Conservation (phyloP, 2,797 vertebrate genomes). For the Pempheris klunzingeri region DNA sequence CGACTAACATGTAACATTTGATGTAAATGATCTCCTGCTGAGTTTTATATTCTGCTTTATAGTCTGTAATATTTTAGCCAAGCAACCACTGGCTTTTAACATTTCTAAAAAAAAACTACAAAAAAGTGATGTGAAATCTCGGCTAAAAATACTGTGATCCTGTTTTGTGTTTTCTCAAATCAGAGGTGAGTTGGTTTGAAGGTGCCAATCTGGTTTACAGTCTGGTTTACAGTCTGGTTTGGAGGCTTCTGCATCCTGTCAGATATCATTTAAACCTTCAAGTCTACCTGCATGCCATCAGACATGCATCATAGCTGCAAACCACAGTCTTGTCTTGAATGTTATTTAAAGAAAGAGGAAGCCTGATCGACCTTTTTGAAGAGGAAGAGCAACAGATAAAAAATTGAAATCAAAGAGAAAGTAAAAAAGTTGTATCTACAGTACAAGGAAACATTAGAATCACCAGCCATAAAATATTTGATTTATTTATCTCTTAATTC, state of each 20-base stretch:
- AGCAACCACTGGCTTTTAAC: background rate
- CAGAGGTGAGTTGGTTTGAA: background rate
- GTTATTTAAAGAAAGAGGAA: constrained; percentile 19
- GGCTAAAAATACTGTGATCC: background rate
- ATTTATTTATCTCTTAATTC: constrained; percentile 84
- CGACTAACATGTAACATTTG: constrained; percentile 11
- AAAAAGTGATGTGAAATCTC: background rate
- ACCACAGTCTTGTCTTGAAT: background rate
- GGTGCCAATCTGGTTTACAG: background rate
- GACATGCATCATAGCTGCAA: background rate
- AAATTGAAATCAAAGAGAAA: background rate
- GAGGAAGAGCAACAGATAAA: background rate
- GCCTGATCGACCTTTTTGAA: background rate
- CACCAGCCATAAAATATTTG: constrained; percentile 82
- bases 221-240: background rate
- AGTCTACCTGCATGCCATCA: background rate
- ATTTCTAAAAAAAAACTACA: background rate
- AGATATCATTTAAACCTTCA: background rate
- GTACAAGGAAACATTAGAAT: constrained; percentile 68
- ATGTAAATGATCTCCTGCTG: constrained; percentile 14
- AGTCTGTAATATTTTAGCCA: background rate
- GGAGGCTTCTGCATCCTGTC: background rate
- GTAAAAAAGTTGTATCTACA: background rate
- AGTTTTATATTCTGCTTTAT: background rate
- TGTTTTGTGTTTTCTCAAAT: no score